A percentile compares a stretch with the other conserved stretches of the same genome.
phyloP scores from a whole-genome alignment of 2,113 vertebrate genomes.

The Vidua chalybeata region DNA sequence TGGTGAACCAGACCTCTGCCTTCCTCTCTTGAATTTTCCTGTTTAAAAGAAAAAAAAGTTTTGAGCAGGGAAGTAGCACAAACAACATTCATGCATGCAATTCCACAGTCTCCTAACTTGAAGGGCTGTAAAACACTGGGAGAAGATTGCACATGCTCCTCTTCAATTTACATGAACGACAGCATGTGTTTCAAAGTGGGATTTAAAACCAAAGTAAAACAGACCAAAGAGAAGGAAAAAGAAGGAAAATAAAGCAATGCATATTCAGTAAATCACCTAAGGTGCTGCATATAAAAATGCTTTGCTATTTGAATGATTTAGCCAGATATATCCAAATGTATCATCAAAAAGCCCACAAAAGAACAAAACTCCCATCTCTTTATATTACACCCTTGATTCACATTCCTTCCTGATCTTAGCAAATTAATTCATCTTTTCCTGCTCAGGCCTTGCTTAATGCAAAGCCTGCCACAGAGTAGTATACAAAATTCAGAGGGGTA shows the following conservation, averaged over 20 bases:
- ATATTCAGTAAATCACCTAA: background rate
- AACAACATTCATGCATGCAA: background rate
- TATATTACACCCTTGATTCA: background rate
- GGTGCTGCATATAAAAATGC: background rate
- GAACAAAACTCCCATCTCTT: background rate
- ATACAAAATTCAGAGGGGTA: background rate
- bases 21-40: slow-evolving; percentile 83
- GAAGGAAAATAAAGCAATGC: background rate
- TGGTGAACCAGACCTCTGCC: slow-evolving; percentile 88
- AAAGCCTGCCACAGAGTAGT: background rate
- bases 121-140: background rate
- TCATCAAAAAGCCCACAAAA: background rate
- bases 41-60: slow-evolving; percentile 57
- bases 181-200: background rate
- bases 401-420: background rate
- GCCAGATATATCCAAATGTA: background rate
- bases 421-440: background rate
- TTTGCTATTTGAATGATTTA: background rate
- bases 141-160: background rate
- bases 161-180: background rate
- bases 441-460: background rate
- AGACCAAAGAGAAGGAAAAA: background rate
- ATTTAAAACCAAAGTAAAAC: background rate
- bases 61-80: background rate
- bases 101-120: background rate